Percentiles rank a stretch among this genome's conserved stretches.
Evolutionary conservation across 2,797 vertebrate species (phyloP).

Genomic region (Simalia tracyae): DNA sequence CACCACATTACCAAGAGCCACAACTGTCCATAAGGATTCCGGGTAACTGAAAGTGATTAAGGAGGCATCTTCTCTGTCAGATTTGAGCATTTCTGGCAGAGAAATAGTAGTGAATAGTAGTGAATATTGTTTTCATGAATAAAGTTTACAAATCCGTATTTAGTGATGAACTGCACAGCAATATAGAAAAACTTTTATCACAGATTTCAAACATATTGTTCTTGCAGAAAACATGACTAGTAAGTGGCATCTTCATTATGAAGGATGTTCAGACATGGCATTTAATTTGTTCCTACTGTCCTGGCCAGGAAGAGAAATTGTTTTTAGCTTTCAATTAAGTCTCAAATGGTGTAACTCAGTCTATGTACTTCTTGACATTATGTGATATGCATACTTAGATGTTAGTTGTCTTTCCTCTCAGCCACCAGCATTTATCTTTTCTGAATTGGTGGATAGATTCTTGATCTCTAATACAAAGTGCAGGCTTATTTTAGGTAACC

Average conservation of each 20-base stretch:
- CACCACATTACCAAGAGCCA: background rate
- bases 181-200: conserved; percentile 2
- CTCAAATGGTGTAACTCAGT: conserved; percentile 17
- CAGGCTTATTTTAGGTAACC: conserved; percentile 13
- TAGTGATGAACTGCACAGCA: background rate
- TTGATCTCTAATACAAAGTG: background rate
- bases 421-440: background rate
- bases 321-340: conserved; percentile 43
- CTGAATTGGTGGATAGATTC: background rate
- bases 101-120: too few species aligned
- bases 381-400: conserved; percentile 7
- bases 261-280: conserved; percentile 2
- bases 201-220: conserved; percentile 24
- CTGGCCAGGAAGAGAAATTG: conserved; percentile 24
- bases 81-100: background rate
- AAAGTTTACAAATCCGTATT: background rate
- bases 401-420: background rate
- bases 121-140: background rate
- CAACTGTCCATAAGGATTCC: background rate
- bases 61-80: background rate
- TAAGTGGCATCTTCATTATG: conserved; percentile 2
- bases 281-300: conserved; percentile 32
- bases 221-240: conserved; percentile 24
- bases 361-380: conserved; percentile 4
- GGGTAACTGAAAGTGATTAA: too few species aligned